A percentile compares a stretch with the other conserved stretches of the same genome.
These are phyloP conservation scores for Actenoides hombroni DNA, from an alignment of 2,113 vertebrate species.

Conservation along the genomic window DNA sequence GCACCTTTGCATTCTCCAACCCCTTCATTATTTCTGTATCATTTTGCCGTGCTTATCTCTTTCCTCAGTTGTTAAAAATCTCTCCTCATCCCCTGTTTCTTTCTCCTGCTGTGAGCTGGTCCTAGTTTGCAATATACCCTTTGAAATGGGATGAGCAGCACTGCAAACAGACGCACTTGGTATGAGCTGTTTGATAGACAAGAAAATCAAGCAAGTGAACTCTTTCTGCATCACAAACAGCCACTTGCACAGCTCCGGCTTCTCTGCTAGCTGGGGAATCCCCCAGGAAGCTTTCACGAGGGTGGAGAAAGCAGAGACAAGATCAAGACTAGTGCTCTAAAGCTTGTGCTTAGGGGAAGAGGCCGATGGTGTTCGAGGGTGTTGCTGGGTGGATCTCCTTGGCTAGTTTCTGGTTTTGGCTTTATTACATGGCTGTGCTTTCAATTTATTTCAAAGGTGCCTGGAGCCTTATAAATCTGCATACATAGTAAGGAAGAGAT, in stretches of 20 bases:
- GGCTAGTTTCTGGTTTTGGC: conserved; percentile 55
- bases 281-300: conserved; percentile 41
- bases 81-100: neutral
- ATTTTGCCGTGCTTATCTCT: neutral
- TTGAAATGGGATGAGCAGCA: neutral
- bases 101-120: neutral
- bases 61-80: neutral
- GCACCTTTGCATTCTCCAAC: neutral
- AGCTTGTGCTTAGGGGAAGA: conserved; percentile 46
- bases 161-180: neutral
- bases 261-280: conserved; percentile 31
- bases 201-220: neutral
- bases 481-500: conserved; percentile 29
- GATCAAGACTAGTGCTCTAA: conserved; percentile 20
- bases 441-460: conserved; percentile 64
- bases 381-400: conserved; percentile 64
- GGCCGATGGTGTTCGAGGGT: conserved; percentile 49
- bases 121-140: neutral
- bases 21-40: neutral
- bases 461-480: conserved; percentile 67
- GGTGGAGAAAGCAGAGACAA: conserved; percentile 39
- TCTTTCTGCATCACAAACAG: neutral
- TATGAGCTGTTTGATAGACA: neutral
- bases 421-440: conserved; percentile 49
- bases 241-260: neutral